Conservation (phyloP, 2,113 vertebrate species). For the Pseudorectes ferrugineus region DNA sequence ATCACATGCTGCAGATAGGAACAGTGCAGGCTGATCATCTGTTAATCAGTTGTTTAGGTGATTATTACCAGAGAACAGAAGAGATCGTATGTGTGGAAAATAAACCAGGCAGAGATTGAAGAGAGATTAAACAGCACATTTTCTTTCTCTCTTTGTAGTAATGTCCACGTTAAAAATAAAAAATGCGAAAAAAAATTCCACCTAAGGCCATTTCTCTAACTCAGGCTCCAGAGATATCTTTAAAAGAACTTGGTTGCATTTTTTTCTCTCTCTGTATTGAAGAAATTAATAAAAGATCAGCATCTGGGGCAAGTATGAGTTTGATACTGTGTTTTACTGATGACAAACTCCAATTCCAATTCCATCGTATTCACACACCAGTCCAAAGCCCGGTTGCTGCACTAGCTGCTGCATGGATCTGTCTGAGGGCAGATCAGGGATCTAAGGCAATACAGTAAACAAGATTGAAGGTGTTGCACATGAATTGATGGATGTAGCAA, state of each 20-base stretch:
- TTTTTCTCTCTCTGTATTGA: not conserved
- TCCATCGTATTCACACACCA: not conserved
- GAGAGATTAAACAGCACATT: not conserved
- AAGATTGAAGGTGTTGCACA: not conserved
- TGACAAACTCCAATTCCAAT: not conserved
- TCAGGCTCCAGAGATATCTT: not conserved
- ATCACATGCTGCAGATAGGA: not conserved
- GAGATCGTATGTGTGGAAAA: not conserved
- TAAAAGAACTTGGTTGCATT: not conserved
- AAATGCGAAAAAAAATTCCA: not conserved
- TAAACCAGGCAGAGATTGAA: not conserved
- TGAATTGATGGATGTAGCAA: not conserved
- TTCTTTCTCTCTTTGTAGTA: conserved; percentile 1
- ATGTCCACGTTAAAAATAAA: not conserved
- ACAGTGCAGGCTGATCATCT: not conserved
- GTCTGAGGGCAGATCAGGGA: too few species aligned
- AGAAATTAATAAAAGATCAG: conserved; percentile 49
- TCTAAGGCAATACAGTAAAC: not conserved
- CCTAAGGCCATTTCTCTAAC: conserved; percentile 18
- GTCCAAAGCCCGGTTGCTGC: not conserved
- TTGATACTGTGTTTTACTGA: not conserved
- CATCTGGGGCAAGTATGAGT: not conserved
- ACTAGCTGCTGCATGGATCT: not conserved
- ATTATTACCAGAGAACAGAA: not conserved
- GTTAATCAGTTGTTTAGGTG: not conserved